A percentile compares a stretch with the other conserved stretches of the same genome.
These are phyloP conservation scores for Anabas testudineus DNA, from an alignment of 2,797 vertebrate species.

Conservation along the genomic window DNA sequence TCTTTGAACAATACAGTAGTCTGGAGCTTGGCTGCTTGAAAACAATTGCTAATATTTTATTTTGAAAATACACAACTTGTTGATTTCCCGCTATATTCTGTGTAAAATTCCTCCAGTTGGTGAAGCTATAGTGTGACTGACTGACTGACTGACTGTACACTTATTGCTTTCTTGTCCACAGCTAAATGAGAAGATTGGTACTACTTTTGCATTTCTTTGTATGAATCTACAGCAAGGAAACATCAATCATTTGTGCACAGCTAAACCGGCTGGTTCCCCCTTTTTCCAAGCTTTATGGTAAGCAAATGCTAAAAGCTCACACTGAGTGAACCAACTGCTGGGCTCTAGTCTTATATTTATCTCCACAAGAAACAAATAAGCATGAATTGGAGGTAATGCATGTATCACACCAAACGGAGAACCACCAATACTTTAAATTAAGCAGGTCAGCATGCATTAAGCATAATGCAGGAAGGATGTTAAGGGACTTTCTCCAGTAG, in stretches of 20 bases:
- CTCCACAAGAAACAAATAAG: background rate
- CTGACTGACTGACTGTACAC: background rate
- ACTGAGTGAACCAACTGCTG: background rate
- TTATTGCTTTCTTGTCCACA: background rate
- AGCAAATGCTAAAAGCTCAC: background rate
- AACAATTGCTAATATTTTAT: conserved; percentile 34
- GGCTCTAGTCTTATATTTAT: too few relatives aligned
- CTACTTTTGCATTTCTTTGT: background rate
- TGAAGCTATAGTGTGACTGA: background rate
- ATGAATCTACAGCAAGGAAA: background rate
- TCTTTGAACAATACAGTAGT: conserved; percentile 55
- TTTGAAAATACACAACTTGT: conserved; percentile 41
- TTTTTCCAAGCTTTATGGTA: background rate
- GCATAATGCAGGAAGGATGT: conserved; percentile 36
- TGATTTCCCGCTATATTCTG: conserved; percentile 43
- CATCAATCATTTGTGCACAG: background rate
- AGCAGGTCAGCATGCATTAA: conserved; percentile 14
- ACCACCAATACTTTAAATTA: background rate
- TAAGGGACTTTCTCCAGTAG: conserved; percentile 14
- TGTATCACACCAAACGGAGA: conserved; percentile 1
- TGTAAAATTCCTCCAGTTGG: conserved; percentile 1
- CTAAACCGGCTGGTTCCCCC: background rate
- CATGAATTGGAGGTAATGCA: background rate
- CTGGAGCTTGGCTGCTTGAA: conserved; percentile 41
- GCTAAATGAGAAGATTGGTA: background rate